These are phyloP conservation scores for Hassar affinis DNA, from an alignment of 2,113 vertebrate species.

Conservation along the genomic window DNA sequence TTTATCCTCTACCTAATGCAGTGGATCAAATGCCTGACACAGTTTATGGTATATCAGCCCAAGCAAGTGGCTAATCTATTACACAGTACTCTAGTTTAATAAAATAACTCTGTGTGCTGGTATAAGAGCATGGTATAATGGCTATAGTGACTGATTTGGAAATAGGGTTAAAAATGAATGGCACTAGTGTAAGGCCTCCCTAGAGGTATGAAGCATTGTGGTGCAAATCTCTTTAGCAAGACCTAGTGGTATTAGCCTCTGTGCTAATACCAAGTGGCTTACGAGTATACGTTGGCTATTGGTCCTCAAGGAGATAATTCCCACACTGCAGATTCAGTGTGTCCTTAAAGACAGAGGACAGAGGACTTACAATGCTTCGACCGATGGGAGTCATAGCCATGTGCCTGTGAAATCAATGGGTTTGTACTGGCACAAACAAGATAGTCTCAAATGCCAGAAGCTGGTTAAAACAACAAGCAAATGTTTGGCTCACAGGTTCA, in stretches of 20 bases:
- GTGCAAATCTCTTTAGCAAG: background rate
- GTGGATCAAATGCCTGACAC: background rate
- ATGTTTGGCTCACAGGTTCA: background rate
- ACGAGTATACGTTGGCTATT: background rate
- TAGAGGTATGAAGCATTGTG: background rate
- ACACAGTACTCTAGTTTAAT: background rate
- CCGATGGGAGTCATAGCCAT: background rate
- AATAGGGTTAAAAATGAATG: background rate
- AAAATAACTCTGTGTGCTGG: background rate
- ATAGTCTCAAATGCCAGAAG: background rate
- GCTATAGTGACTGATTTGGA: background rate
- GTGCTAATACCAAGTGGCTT: background rate
- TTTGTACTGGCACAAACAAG: background rate
- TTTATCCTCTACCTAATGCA: background rate
- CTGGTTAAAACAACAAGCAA: background rate
- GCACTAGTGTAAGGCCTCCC: background rate
- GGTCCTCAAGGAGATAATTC: background rate
- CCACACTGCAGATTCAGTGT: background rate
- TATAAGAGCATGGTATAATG: background rate
- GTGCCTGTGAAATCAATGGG: background rate
- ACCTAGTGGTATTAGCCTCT: background rate
- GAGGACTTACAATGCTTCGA: background rate
- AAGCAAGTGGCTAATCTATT: background rate
- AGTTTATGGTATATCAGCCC: background rate
- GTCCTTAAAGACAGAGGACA: background rate